Percentiles rank a stretch among this genome's conserved stretches.
phyloP scores from a whole-genome alignment of 2,888 invertebrate genomes.

The Hypselothyrea guttata region DNA sequence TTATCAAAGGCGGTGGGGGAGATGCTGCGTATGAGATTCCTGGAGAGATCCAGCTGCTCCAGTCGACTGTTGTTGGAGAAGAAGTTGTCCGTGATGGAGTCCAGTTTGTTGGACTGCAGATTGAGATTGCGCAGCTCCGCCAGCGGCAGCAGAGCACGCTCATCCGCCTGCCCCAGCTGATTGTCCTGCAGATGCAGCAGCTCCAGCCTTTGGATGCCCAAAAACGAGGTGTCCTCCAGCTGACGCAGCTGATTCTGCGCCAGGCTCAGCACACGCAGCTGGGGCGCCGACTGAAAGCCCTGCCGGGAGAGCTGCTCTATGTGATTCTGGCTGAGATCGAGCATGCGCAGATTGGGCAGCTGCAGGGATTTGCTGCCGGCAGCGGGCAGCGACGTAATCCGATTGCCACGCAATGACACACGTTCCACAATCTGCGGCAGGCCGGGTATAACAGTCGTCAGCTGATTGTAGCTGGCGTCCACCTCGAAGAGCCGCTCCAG shows the following conservation, averaged over 20 bases:
- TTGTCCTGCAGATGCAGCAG: constrained; percentile 89
- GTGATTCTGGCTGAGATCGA: constrained; percentile 90
- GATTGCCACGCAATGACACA: constrained; percentile 87
- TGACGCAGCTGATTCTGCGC: constrained; percentile 88
- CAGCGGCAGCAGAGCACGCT: constrained; percentile 86
- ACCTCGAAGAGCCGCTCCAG: constrained; percentile 89
- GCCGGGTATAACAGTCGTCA: constrained; percentile 90
- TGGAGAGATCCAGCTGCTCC: constrained; percentile 88
- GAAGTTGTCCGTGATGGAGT: constrained; percentile 86
- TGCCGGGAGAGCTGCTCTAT: constrained; percentile 87
- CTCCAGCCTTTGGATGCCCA: constrained; percentile 88
- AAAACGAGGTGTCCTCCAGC: constrained; percentile 87
- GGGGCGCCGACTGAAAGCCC: constrained; percentile 86
- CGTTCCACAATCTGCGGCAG: constrained; percentile 90
- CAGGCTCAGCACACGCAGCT: constrained; percentile 87
- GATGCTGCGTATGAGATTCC: constrained; percentile 88
- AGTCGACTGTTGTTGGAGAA: constrained; percentile 87
- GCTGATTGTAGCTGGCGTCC: constrained; percentile 88
- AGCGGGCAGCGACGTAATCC: constrained; percentile 86
- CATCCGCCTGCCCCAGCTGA: constrained; percentile 86
- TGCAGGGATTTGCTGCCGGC: constrained; percentile 87
- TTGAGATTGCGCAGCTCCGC: constrained; percentile 87
- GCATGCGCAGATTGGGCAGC: constrained; percentile 87
- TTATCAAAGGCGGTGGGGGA: constrained; percentile 85
- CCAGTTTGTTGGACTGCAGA: constrained; percentile 89